Evolutionary conservation across 2,113 vertebrate species (phyloP), one percentile per base, ranked within the genome.

Genomic region (Hucho hucho): DNA sequence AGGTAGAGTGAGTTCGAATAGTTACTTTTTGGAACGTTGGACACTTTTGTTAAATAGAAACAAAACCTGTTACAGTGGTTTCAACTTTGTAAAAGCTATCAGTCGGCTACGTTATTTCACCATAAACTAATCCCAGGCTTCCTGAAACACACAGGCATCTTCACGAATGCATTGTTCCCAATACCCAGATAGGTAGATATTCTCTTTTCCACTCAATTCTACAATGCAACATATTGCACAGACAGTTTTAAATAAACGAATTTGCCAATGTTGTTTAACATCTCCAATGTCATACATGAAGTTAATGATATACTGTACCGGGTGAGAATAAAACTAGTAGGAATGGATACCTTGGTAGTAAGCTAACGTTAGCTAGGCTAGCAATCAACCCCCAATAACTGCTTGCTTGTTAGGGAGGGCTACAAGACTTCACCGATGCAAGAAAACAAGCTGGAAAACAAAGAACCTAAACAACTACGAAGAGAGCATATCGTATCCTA

Each of bases 131-230:
- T 22, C 22, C 24, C 6, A 43, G 16, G 67, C 16, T 69, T 67
- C 20, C 26, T 16, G 22, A 65, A 25, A 4, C 32, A 46, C 9
- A n/a, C n/a, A n/a, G n/a, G n/a, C n/a, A 72, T 56, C 78, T 18
- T 77, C 81, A 73, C 75, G 25, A 63, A 53, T 4, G 90, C 83
- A 91, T 90, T 91, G 90, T 91, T 89, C 88, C 86, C 46, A 80
- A 61, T 78, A 25, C 59, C 28, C 73, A 64, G 61, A 70, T 37
- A 79, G 69, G 64, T 58, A 16, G 26, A 18, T 70, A 67, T 75
- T 77, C 78, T 68, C 16, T 70, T 12, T 20, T 22, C 70, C 78
- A 72, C n/a, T 16, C 64, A 13, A n/a, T 13, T 22, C 9, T 29
- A 46, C 20, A 69, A 26, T 69, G n/a, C 2, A 69, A 32, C 67